Conservation (phyloP, 2,113 vertebrate genomes). For the Panthera uncia region DNA sequence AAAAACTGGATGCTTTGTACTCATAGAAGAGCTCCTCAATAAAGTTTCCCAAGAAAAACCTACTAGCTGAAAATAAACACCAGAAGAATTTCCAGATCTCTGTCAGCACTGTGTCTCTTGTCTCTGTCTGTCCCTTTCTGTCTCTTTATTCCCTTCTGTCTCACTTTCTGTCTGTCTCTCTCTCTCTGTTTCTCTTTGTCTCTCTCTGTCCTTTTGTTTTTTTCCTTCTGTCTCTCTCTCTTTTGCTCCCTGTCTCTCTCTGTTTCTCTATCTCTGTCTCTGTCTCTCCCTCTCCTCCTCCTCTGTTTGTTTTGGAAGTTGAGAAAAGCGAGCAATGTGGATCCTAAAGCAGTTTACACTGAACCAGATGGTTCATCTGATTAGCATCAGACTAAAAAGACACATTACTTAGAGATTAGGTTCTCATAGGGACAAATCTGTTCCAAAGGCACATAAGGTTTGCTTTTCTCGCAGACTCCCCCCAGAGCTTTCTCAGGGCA, state of each 20-base stretch:
- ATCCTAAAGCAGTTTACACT: conserved; percentile 56
- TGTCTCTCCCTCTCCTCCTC: not conserved
- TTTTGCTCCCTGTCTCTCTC: not conserved
- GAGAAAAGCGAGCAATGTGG: conserved; percentile 44
- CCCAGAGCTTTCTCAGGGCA: not conserved
- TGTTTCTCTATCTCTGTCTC: not conserved
- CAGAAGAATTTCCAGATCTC: not conserved
- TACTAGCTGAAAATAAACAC: not conserved
- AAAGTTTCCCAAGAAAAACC: conserved; percentile 12
- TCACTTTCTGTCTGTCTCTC: not conserved
- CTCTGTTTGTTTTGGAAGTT: conserved; percentile 42
- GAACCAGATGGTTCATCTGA: conserved; percentile 66
- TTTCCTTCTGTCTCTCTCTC: not conserved
- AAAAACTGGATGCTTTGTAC: not conserved
- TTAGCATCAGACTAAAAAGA: conserved; percentile 64
- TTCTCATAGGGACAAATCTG: conserved; percentile 33
- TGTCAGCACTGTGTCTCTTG: not conserved
- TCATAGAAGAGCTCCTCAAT: not conserved
- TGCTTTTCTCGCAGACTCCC: not conserved
- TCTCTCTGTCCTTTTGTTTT: too few species aligned
- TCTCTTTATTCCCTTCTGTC: too few species aligned
- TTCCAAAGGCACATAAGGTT: not conserved
- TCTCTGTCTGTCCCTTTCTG: not conserved
- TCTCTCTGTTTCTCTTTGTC: not conserved
- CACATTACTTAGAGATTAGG: conserved; percentile 54